These are phyloP conservation scores for Rhagologus leucostigma DNA, from an alignment of 2,113 vertebrate species.

Conservation along the genomic window DNA sequence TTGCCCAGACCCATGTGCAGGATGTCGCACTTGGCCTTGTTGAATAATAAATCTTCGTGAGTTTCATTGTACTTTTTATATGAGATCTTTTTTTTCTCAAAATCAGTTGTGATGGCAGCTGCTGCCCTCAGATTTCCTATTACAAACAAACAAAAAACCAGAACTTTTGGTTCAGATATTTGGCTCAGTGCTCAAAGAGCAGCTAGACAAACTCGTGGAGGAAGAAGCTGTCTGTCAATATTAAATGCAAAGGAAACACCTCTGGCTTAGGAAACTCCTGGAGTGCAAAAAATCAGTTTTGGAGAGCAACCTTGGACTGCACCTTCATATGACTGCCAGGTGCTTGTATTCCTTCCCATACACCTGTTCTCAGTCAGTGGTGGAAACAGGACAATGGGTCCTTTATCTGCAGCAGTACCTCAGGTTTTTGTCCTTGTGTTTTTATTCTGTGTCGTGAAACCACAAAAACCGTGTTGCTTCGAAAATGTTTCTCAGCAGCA, in stretches of 20 bases:
- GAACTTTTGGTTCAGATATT: not conserved
- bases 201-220: not conserved
- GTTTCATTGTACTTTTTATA: not conserved
- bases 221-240: not conserved
- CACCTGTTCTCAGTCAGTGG: not conserved
- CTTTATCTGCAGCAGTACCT: not conserved
- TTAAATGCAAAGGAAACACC: not conserved
- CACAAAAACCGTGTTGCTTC: not conserved
- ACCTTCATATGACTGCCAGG: not conserved
- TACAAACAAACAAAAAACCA: not conserved
- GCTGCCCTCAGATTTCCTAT: not conserved
- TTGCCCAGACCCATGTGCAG: not conserved
- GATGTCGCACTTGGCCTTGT: not conserved
- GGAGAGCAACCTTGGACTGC: not conserved
- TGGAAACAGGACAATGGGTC: not conserved
- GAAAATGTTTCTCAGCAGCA: not conserved
- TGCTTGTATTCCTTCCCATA: not conserved
- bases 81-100: not conserved
- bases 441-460: not conserved
- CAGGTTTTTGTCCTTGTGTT: not conserved
- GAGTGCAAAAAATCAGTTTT: not conserved
- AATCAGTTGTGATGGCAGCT: not conserved
- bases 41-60: not conserved
- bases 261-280: not conserved
- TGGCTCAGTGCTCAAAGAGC: not conserved